These are phyloP conservation scores for Urocitellus parryii DNA, from an alignment of 2,113 vertebrate species.

Conservation along the genomic window DNA sequence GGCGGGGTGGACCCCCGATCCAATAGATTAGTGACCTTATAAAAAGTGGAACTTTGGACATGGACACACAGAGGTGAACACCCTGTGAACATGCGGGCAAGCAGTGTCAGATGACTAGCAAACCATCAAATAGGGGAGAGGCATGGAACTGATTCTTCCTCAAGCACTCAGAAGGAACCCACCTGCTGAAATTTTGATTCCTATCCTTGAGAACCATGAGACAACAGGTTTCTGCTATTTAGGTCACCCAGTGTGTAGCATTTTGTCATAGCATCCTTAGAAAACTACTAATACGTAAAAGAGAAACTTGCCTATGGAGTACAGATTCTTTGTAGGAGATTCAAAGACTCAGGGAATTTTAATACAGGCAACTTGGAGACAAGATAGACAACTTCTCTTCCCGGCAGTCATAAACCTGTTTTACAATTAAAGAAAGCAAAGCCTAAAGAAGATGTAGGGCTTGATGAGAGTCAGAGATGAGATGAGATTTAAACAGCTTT, in stretches of 20 bases:
- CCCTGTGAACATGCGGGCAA: neutral
- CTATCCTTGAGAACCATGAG: neutral
- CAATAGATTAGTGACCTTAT: neutral
- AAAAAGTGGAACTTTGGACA: neutral
- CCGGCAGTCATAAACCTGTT: neutral
- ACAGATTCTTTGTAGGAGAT: slow-evolving; percentile 2
- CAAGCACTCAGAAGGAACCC: neutral
- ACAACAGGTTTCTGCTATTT: neutral
- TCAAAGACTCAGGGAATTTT: slow-evolving; percentile 20
- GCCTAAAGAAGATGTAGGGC: neutral
- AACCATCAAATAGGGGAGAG: neutral
- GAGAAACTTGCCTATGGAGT: neutral
- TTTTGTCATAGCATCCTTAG: neutral
- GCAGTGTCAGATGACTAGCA: neutral
- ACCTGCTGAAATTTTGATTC: neutral
- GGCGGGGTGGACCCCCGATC: no score
- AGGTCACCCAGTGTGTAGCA: neutral
- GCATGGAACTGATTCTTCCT: neutral
- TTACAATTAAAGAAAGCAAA: slow-evolving; percentile 37
- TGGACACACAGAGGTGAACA: neutral
- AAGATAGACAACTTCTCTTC: slow-evolving; percentile 8
- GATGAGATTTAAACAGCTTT: neutral
- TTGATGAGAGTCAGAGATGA: neutral
- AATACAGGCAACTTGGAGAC: slow-evolving; percentile 29
- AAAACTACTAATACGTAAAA: neutral